phyloP scores from a whole-genome alignment of 1,140 invertebrate genomes.

The Scaptomyza hsui region DNA sequence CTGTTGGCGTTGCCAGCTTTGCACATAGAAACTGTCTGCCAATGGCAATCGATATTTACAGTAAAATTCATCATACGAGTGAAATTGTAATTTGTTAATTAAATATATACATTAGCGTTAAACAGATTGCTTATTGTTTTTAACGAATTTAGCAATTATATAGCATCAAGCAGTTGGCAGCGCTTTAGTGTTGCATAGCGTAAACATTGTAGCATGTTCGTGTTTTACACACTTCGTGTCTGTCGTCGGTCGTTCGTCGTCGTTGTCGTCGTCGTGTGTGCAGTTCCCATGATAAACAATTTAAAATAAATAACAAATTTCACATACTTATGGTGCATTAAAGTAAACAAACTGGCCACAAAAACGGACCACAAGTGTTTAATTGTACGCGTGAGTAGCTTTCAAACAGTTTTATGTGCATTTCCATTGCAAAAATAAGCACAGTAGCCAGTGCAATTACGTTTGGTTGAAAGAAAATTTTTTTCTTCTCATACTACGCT shows the following conservation, averaged over 20 bases:
- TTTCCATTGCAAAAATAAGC: slow-evolving; percentile 39
- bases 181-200: slow-evolving; percentile 31
- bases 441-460: slow-evolving; percentile 65
- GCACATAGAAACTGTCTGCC: neutral
- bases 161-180: slow-evolving; percentile 6
- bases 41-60: neutral
- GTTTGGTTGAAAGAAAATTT: slow-evolving; percentile 64
- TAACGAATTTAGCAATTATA: neutral
- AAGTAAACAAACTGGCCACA: slow-evolving; percentile 59
- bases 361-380: slow-evolving; percentile 54
- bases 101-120: neutral
- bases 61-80: neutral
- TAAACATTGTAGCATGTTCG: slow-evolving; percentile 10
- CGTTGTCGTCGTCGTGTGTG: slow-evolving; percentile 62
- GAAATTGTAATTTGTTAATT: too few relatives aligned
- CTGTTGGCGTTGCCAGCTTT: slow-evolving; percentile 8
- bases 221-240: slow-evolving; percentile 51
- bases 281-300: slow-evolving; percentile 77
- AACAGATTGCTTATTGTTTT: neutral
- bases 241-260: slow-evolving; percentile 51
- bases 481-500: slow-evolving; percentile 61
- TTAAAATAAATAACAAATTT: slow-evolving; percentile 72
- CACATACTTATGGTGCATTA: slow-evolving; percentile 50
- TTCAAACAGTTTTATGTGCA: slow-evolving; percentile 39
- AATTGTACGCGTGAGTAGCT: slow-evolving; percentile 63